These are phyloP conservation scores for Caenorhabditis sulstoni DNA, from an alignment of 2,888 invertebrate species.

Conservation along the genomic window DNA sequence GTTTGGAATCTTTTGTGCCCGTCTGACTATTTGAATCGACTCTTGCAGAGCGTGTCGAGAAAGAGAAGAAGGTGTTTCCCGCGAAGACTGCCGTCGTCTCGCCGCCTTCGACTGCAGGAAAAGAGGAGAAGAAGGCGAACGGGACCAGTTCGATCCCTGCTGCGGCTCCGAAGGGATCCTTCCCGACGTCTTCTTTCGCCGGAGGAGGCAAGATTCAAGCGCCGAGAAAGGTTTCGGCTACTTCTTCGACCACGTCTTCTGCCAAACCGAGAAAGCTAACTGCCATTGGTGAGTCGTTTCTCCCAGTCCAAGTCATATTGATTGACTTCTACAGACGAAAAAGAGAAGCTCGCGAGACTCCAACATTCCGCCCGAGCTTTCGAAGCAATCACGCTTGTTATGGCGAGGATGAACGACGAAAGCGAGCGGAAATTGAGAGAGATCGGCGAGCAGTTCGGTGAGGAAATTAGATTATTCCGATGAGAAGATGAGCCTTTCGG, in stretches of 20 bases:
- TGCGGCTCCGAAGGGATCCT: slow-evolving; percentile 19
- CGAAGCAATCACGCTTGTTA: slow-evolving; percentile 50
- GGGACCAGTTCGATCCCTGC: slow-evolving; percentile 5
- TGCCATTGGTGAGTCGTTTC: slow-evolving; percentile 38
- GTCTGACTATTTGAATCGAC: slow-evolving; percentile 1
- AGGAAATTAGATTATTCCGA: neutral
- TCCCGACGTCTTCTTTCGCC: slow-evolving; percentile 67
- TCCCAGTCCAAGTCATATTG: too few relatives aligned
- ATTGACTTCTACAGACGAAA: slow-evolving; percentile 60
- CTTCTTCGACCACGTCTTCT: slow-evolving; percentile 24
- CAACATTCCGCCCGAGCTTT: slow-evolving; percentile 38
- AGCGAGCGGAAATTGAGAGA: slow-evolving; percentile 30
- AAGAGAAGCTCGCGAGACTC: slow-evolving; percentile 58
- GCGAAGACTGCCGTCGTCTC: slow-evolving; percentile 20
- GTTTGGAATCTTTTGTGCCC: slow-evolving; percentile 22
- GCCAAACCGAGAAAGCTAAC: slow-evolving; percentile 27
- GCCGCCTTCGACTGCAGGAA: slow-evolving; percentile 18
- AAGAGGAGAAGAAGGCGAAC: slow-evolving; percentile 24
- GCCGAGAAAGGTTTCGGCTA: slow-evolving; percentile 24
- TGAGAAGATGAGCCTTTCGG: too few relatives aligned
- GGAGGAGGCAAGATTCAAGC: slow-evolving; percentile 55
- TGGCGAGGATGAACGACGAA: slow-evolving; percentile 27
- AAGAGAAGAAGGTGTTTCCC: slow-evolving; percentile 40
- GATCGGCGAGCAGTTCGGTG: slow-evolving; percentile 38
- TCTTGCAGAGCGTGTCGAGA: slow-evolving; percentile 56